Base-by-base conservation (phyloP, 35 echinoderm and acorn worm genomes). In the Apostichopus californicus region DNA sequence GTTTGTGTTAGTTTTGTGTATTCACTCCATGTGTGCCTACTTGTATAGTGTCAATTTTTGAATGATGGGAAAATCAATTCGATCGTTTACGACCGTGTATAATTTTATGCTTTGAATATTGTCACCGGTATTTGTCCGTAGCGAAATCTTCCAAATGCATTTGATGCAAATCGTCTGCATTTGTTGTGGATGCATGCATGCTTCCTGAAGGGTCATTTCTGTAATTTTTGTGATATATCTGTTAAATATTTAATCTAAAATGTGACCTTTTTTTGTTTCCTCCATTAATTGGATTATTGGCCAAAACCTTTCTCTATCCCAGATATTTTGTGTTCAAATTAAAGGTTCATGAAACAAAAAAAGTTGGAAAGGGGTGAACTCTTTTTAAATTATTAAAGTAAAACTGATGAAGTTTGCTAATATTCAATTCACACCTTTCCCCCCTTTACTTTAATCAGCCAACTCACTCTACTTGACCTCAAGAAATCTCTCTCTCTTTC, bases 381-480 rank as follows among this genome's bases (percentile, higher is more conserved):
- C 34, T 46, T 46, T 83, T 83, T 83, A 83, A 83, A 83, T 55
- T 55, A 83, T 83, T 83, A 83, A 83, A 55, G 55, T 55, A 46
- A 46, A 83, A 83, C 15, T 83, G 28, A 83, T 83, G 17, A 83
- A 83, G 80, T 83, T 68, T 83, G 1, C 34, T 46, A 46, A 55
- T 56, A 5, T 12, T 83, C 17, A 6, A 56, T 83, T 83, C 13
- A 81, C 79, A 81, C 79, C 80, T 83, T 61, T 12, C 12, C 58
- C 58, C 12, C 58, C 81, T 85, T 85, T 60, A 56, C 5, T 85
- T 59, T 20, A 85, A 85, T 60, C 55, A 57, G 56, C 57, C 14
- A 58, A 46, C 57, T 85, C 24, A 21, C 52, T 22, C 54, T 58
- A 5, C 34, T 52, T 85, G 81, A 85, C 81, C 56, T 59, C 55